These are phyloP conservation scores for Nephila pilipes DNA, from an alignment of 1,140 invertebrate species.

Conservation along the genomic window DNA sequence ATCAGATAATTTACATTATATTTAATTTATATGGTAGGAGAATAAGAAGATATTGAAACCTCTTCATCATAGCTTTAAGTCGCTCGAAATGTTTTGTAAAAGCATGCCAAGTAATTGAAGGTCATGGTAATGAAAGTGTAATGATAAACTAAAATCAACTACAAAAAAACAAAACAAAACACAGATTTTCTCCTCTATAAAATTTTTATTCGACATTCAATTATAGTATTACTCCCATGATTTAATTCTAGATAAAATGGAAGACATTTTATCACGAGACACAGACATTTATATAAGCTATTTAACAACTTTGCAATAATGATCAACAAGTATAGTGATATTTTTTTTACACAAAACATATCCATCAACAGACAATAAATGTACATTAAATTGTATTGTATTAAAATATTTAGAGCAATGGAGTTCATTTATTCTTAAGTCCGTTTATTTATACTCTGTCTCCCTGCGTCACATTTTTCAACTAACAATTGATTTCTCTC, in stretches of 20 bases:
- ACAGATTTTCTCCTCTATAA: neutral
- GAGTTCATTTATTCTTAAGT: neutral
- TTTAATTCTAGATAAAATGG: slow-evolving; percentile 45
- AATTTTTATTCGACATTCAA: neutral
- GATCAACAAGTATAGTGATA: neutral
- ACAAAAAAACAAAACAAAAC: neutral
- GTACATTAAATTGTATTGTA: neutral
- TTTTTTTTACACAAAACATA: neutral
- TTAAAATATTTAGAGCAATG: neutral
- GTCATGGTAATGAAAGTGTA: too few species aligned
- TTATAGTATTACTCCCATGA: slow-evolving; percentile 9
- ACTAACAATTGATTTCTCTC: neutral
- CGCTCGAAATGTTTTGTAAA: too few species aligned
- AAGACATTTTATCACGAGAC: slow-evolving; percentile 24
- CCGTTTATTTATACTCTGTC: too few species aligned
- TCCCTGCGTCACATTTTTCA: neutral
- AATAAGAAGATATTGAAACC: too few species aligned
- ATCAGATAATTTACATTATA: too few species aligned
- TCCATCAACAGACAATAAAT: neutral
- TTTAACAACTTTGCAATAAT: slow-evolving; percentile 13
- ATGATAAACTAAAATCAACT: too few species aligned
- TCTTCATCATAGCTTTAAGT: too few species aligned
- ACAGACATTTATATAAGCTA: slow-evolving; percentile 9
- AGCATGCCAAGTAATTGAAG: too few species aligned
- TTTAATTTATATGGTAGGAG: too few species aligned